phyloP scores from a whole-genome alignment of 2,888 invertebrate species.

The Tinea trinotella region DNA sequence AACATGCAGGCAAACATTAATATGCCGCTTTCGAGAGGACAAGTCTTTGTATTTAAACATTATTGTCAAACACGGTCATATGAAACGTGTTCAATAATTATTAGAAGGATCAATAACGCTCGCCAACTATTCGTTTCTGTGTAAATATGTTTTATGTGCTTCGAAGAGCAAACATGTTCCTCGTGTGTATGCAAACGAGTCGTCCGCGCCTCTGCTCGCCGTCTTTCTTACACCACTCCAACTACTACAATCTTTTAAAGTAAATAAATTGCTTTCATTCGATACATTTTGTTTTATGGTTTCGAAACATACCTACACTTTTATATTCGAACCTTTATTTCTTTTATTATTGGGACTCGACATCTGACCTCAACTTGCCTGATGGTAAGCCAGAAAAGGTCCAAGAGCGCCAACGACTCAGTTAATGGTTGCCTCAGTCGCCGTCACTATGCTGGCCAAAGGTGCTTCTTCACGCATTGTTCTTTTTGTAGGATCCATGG shows the following conservation, averaged over 20 bases:
- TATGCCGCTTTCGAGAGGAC: slow-evolving; percentile 20
- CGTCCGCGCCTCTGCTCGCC: slow-evolving; percentile 27
- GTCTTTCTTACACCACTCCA: neutral
- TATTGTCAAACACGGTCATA: slow-evolving; percentile 58
- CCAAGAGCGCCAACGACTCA: no score
- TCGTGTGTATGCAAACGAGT: slow-evolving; percentile 22
- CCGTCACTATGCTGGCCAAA: no score
- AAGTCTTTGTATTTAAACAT: slow-evolving; percentile 53
- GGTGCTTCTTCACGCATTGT: no score
- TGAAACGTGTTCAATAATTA: slow-evolving; percentile 72
- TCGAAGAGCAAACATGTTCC: slow-evolving; percentile 17
- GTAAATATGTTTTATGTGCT: slow-evolving; percentile 62
- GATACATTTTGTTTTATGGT: neutral
- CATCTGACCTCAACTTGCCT: no score
- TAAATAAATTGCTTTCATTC: neutral
- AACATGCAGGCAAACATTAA: slow-evolving; percentile 49
- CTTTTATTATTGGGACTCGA: no score
- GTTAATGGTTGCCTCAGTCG: no score
- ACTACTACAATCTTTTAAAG: neutral
- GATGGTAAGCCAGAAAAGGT: no score
- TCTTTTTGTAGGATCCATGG: no score
- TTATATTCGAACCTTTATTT: no score
- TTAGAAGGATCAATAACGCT: slow-evolving; percentile 70
- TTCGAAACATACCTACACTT: neutral
- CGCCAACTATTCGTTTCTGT: slow-evolving; percentile 62